phyloP scores from a whole-genome alignment of 2,797 vertebrate species.

The Gallinago nigripennis region DNA sequence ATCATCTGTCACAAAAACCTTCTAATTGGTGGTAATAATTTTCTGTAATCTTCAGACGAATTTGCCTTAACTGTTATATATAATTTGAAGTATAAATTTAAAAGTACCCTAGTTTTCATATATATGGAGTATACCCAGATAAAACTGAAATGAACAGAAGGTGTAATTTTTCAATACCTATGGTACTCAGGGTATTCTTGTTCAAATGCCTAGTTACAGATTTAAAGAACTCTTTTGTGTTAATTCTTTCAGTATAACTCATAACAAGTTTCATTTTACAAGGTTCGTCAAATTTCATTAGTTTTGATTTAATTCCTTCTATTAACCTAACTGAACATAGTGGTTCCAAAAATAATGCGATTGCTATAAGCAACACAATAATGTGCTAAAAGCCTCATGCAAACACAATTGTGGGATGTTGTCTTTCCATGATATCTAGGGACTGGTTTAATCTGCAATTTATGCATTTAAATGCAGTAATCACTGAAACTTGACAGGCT shows the following conservation, averaged over 20 bases:
- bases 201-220: background rate
- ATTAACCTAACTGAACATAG: background rate
- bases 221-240: background rate
- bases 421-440: background rate
- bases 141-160: background rate
- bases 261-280: background rate
- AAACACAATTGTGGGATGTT: background rate
- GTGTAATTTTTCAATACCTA: background rate
- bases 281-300: background rate
- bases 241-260: background rate
- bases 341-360: conserved; percentile 19
- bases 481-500: conserved; percentile 11
- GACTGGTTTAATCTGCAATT: conserved; percentile 27
- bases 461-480: background rate
- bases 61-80: background rate
- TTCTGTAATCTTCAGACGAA: background rate
- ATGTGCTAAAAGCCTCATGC: background rate
- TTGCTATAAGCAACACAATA: background rate
- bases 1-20: background rate
- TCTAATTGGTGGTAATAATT: background rate
- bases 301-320: conserved; percentile 3
- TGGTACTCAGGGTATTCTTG: background rate
- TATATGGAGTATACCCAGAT: background rate
- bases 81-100: background rate
- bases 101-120: background rate